Base-by-base conservation (phyloP, 2,797 vertebrate species). In the Microchirus variegatus region DNA sequence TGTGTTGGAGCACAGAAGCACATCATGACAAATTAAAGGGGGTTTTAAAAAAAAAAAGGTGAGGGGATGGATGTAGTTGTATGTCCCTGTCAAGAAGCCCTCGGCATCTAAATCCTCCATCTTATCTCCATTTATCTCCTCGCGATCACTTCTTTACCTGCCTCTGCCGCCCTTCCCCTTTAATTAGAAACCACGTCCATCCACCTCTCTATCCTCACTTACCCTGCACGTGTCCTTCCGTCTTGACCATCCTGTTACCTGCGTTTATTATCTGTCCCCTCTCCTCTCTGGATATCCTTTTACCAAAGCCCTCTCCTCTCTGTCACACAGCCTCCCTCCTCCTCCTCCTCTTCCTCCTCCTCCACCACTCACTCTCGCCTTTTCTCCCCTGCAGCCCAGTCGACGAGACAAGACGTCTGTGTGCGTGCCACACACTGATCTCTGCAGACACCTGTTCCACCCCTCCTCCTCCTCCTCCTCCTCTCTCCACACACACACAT, bases 391-490 rank as follows among this genome's bases (percentile, higher is more conserved):
- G 62, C 77, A 82, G 83, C 77, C 70, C 77, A 75, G 78, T 83
- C 55, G 71, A 72, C 61, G 64, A 87, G 81, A 81, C 71, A 66
- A 84, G 84, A 84, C 77, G 86, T 85, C 87, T 44, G 71, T 86
- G 78, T 72, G 80, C 77, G 70, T 80, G 78, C 81, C 69, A 47
- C 80, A 84, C 87, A 80, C 80, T 88, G 86, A 91, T 91, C 87
- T 80, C 78, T 49, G 77, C 77, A 81, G 90, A 92, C 91, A 92
- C 89, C 89, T 91, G 89, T 89, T 90, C 84, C 80, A 64, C 73
- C 74, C 80, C 62, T 59, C 51, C 63, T 40, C 61, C 70, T 57
- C 50, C 31, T 36, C 43, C 40, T 44, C 48, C 46, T 53, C 37
- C 36, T 37, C 2, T 18, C 35, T 40, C 40, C 43, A 58, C 47